phyloP scores from a whole-genome alignment of 2,797 vertebrate species.

The Falco naumanni region DNA sequence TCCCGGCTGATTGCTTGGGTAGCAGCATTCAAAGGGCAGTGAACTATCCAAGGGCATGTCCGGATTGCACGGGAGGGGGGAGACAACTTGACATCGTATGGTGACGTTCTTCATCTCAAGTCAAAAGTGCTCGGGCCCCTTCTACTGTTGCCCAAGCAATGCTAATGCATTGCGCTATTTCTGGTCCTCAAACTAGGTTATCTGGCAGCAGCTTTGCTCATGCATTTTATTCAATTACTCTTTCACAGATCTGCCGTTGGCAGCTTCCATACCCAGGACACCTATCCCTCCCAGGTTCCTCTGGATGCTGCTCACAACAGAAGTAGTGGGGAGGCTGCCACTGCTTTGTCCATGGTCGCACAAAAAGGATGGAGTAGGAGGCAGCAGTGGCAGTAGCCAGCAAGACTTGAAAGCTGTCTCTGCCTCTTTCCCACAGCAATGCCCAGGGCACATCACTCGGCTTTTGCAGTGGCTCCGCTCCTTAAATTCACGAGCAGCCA shows the following conservation, averaged over 20 bases:
- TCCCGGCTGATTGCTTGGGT: background rate
- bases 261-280: background rate
- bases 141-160: background rate
- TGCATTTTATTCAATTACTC: background rate
- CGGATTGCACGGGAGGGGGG: background rate
- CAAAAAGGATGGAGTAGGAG: background rate
- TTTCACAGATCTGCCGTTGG: background rate
- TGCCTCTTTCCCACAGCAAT: background rate
- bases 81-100: fast-evolving
- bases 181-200: background rate
- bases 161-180: background rate
- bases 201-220: background rate
- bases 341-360: background rate
- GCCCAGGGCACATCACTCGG: background rate
- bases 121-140: background rate
- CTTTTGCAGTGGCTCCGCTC: background rate
- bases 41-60: background rate
- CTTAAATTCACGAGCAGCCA: background rate
- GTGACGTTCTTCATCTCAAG: background rate
- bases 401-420: background rate
- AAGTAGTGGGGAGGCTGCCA: background rate
- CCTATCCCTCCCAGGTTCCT: background rate
- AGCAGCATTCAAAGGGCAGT: background rate
- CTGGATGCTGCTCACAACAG: background rate
- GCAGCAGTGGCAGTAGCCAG: background rate